Evolutionary conservation across 2,797 vertebrate species (phyloP).

Genomic region (Gymnoscopelus microlampas): DNA sequence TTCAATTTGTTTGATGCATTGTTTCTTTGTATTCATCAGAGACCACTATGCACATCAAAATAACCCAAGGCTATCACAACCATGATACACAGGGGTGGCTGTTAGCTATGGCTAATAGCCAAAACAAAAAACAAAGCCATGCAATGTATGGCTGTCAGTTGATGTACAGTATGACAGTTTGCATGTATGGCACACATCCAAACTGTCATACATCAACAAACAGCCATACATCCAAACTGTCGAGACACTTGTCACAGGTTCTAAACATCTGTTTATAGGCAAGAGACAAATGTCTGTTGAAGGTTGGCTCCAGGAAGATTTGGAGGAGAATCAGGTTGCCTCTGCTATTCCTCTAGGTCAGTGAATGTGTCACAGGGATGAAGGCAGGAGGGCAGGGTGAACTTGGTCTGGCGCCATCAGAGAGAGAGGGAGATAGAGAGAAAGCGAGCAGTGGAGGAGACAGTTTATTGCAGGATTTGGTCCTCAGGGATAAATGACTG

Average conservation of each 20-base stretch:
- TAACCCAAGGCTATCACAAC: conserved; percentile 6
- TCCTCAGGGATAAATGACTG: conserved; percentile 43
- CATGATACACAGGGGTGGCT: neutral
- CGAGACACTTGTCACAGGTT: conserved; percentile 33
- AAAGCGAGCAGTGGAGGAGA: conserved; percentile 8
- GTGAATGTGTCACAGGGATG: conserved; percentile 55
- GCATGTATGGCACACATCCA: too few relatives aligned
- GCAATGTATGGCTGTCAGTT: too few relatives aligned
- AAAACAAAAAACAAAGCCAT: too few relatives aligned
- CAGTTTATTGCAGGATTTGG: conserved; percentile 11
- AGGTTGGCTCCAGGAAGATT: conserved; percentile 50
- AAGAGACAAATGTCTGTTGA: conserved; percentile 47
- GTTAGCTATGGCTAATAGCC: conserved; percentile 47
- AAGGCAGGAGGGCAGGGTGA: conserved; percentile 44
- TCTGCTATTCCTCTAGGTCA: conserved; percentile 62
- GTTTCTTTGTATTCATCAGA: neutral
- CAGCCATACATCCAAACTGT: conserved; percentile 23
- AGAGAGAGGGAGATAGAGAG: conserved; percentile 22
- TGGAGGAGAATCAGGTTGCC: conserved; percentile 52
- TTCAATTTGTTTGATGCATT: neutral
- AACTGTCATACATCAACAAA: too few relatives aligned
- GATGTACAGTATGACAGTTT: too few relatives aligned
- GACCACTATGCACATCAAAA: conserved; percentile 5
- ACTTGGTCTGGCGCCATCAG: conserved; percentile 66
- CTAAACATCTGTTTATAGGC: conserved; percentile 27